Conservation (phyloP, 2,113 vertebrate species). For the Enhydra lutris region DNA sequence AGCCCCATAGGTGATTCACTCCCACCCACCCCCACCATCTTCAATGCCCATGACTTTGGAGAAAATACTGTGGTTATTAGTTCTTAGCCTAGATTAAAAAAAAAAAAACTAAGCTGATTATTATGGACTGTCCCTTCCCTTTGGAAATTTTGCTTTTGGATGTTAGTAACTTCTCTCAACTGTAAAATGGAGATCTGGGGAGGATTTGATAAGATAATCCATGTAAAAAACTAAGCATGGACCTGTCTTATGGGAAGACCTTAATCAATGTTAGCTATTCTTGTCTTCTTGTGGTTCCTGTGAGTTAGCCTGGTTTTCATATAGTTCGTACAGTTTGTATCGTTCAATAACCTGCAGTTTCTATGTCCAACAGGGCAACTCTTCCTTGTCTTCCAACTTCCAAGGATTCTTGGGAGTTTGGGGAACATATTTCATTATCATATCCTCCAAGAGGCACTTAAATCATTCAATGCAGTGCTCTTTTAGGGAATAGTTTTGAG, state of each 20-base stretch:
- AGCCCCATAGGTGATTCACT: background rate
- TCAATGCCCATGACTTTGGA: background rate
- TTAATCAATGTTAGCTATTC: background rate
- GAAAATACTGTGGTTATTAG: background rate
- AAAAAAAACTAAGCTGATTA: background rate
- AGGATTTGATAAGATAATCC: background rate
- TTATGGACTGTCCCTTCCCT: background rate
- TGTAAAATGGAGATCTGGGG: background rate
- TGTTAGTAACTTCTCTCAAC: background rate
- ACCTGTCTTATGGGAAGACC: background rate
- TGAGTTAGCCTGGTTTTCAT: background rate
- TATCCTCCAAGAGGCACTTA: background rate
- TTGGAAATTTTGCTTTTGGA: background rate
- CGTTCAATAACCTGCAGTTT: background rate
- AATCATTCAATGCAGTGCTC: background rate
- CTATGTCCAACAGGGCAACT: background rate
- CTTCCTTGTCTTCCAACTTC: background rate
- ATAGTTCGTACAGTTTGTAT: background rate
- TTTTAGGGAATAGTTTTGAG: conserved; percentile 4
- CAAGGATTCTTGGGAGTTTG: background rate
- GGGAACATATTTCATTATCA: background rate
- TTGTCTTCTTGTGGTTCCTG: background rate
- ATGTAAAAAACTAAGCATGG: background rate
- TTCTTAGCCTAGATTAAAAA: background rate
- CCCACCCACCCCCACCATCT: no score